A percentile compares a stretch with the other conserved stretches of the same genome.
Conservation (phyloP, 2,113 vertebrate species). For the Channa maculata region DNA sequence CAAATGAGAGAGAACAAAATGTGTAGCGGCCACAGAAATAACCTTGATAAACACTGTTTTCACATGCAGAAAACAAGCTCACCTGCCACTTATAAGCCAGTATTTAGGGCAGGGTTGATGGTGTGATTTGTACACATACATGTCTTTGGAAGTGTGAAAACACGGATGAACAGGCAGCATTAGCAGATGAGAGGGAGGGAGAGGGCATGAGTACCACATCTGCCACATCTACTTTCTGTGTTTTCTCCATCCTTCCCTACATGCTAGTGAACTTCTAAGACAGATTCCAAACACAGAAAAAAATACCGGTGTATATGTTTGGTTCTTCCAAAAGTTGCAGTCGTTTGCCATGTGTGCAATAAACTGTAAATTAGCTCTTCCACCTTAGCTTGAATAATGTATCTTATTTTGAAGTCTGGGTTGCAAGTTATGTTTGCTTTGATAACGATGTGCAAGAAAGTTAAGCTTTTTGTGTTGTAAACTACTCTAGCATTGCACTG, state of each 20-base stretch:
- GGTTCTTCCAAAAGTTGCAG: conserved; percentile 40
- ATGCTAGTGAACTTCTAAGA: neutral
- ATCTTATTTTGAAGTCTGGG: conserved; percentile 78
- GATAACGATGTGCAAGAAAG: conserved; percentile 79
- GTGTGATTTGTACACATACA: conserved; percentile 1
- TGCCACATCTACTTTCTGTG: neutral
- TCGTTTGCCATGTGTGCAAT: conserved; percentile 38
- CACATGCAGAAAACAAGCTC: conserved; percentile 6
- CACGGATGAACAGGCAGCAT: conserved; percentile 11
- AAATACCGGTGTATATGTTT: conserved; percentile 22
- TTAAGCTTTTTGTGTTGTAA: conserved; percentile 47
- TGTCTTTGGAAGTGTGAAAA: conserved; percentile 27
- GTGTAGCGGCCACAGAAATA: neutral
- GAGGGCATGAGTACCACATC: conserved; percentile 14
- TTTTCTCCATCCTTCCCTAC: neutral
- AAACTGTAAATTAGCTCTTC: conserved; percentile 48
- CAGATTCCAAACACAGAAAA: conserved; percentile 16
- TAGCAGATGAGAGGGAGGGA: conserved; percentile 15
- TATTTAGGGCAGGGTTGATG: neutral
- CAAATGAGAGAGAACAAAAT: neutral
- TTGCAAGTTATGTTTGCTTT: conserved; percentile 79
- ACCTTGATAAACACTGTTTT: conserved; percentile 25
- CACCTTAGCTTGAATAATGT: conserved; percentile 80
- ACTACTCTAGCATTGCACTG: conserved; percentile 46
- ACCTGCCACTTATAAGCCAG: neutral